Conservation (phyloP, 1,140 invertebrate genomes). For the Belonocnema kinseyi region DNA sequence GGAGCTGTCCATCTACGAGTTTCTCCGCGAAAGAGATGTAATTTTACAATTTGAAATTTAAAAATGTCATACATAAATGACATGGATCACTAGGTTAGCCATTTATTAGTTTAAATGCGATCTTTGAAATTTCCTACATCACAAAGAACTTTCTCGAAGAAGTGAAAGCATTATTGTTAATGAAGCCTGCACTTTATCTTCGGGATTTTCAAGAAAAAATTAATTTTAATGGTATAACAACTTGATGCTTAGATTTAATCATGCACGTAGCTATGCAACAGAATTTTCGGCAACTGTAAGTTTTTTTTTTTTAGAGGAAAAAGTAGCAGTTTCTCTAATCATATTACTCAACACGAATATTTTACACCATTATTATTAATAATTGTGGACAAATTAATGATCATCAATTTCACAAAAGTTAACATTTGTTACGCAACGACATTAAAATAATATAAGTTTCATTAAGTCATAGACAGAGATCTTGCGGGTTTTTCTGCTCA, state of each 20-base stretch:
- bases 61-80: background rate
- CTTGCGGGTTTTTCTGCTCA: no score
- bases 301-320: no score
- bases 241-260: background rate
- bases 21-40: background rate
- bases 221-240: background rate
- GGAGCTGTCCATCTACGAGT: background rate
- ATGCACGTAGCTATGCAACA: no score
- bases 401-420: no score
- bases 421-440: no score
- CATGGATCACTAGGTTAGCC: slow-evolving; percentile 11
- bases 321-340: no score
- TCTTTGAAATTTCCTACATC: background rate
- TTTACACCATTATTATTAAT: no score
- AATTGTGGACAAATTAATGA: no score
- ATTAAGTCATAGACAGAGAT: no score
- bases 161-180: slow-evolving; percentile 13
- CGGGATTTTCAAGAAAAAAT: background rate
- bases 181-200: background rate
- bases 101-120: background rate
- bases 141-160: slow-evolving; percentile 23
- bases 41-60: background rate
- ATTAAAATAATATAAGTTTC: no score
- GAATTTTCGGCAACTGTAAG: no score
- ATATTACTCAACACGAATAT: no score